Percentiles rank a stretch among this genome's conserved stretches.
Evolutionary conservation across 2,113 vertebrate species (phyloP).

Genomic region (Protobothrops flavoviridis): DNA sequence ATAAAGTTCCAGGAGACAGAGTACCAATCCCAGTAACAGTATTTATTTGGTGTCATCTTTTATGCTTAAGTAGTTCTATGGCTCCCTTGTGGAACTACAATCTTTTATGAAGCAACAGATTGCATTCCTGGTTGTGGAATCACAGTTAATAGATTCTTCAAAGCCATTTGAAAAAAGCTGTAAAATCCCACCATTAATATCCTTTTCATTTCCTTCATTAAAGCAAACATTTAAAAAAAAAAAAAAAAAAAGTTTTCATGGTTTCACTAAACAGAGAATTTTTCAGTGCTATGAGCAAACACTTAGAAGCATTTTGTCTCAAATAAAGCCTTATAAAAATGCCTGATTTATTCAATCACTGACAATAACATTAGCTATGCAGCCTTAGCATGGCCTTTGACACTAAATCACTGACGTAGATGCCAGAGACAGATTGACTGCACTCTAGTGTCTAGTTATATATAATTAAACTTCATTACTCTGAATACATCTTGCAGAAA

Average conservation of each 20-base stretch:
- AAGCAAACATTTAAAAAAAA: constrained; percentile 42
- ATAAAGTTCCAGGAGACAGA: constrained; percentile 8
- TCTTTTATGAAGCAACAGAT: constrained; percentile 56
- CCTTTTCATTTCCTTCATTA: constrained; percentile 39
- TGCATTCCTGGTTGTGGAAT: constrained; percentile 52
- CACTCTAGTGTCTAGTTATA: neutral
- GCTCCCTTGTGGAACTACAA: constrained; percentile 42
- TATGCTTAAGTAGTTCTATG: constrained; percentile 42
- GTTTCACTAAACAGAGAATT: constrained; percentile 29
- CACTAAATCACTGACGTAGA: neutral
- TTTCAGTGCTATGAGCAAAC: neutral
- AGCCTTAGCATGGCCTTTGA: neutral
- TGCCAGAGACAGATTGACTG: neutral
- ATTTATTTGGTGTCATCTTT: constrained; percentile 52
- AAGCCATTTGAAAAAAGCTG: constrained; percentile 39
- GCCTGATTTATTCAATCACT: neutral
- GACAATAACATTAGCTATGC: neutral
- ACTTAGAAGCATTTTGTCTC: neutral
- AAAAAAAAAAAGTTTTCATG: constrained; percentile 25
- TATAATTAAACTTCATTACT: neutral
- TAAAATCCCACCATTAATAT: constrained; percentile 37
- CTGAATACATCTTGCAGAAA: neutral
- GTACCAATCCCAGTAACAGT: constrained; percentile 32
- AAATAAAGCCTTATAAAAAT: constrained; percentile 7
- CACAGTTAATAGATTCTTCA: constrained; percentile 41